Evolutionary conservation across 2,888 invertebrate species (phyloP), one percentile per base, ranked within the genome.

Genomic region (Ephialtes manifestator): DNA sequence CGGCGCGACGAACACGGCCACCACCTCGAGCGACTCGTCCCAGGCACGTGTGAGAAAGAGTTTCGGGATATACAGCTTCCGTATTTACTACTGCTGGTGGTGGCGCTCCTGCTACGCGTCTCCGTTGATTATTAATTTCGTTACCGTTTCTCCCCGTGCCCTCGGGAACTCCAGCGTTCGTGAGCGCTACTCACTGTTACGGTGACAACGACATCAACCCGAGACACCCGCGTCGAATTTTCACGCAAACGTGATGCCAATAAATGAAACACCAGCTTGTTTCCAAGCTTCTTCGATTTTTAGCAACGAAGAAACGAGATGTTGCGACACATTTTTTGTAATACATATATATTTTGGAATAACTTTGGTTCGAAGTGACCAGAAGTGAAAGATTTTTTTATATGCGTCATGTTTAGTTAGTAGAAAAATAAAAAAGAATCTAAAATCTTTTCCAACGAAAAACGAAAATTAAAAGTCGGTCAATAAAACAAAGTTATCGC

Each of bases 81-180:
- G 58, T 43, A 28, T n/a, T 48, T 63, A 48, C 18, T 48, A 11
- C 51, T 46, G 15, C 46, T 28, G 65, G 60, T 63, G 51, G 28
- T 35, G 13, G 15, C 11, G 46, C 15, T 18, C 18, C 13, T 28
- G 55, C 58, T 10, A 13, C 43, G 51, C 80, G 60, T 70, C 70
- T 75, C 68, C 79, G 83, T 84, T 84, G 83, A 84, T 84, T 84
- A 84, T 84, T 84, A 84, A 84, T 80, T 80, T 84, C 80, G 80
- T 84, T 84, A 84, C 35, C 83, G 74, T 68, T 55, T 71, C 80
- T 76, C 48, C 35, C 53, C 68, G 80, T 80, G 53, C 83, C 83
- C 80, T 67, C 60, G 71, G 80, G 72, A 58, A 18, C 75, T 55
- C 48, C 58, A 43, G 67, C 58, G 46, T 77, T 53, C 53, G 46